A percentile compares a stretch with the other conserved stretches of the same genome.
These are phyloP conservation scores for Murina feae DNA, from an alignment of 2,113 vertebrate genomes.

Conservation along the genomic window DNA sequence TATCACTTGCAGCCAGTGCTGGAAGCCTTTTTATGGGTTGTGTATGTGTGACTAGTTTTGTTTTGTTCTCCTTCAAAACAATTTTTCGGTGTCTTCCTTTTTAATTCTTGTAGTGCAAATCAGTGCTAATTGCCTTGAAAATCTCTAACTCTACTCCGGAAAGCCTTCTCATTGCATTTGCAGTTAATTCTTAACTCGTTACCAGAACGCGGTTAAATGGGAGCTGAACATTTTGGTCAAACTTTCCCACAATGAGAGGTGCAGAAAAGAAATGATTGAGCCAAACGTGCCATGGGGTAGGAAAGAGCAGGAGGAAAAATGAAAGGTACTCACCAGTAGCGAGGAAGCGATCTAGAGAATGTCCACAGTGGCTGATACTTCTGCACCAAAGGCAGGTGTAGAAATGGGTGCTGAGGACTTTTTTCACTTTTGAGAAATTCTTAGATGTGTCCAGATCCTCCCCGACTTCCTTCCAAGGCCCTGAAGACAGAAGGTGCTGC, in stretches of 20 bases:
- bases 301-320: neutral
- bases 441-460: neutral
- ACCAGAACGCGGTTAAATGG: slow-evolving; percentile 51
- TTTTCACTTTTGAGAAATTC: slow-evolving; percentile 24
- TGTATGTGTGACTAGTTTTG: slow-evolving; percentile 26
- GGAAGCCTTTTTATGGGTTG: slow-evolving; percentile 62
- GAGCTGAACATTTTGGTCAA: slow-evolving; percentile 49
- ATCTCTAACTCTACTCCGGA: slow-evolving; percentile 65
- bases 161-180: slow-evolving; percentile 58
- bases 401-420: neutral
- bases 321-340: neutral
- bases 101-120: slow-evolving; percentile 73
- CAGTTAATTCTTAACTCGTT: slow-evolving; percentile 73
- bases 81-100: neutral
- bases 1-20: slow-evolving; percentile 63
- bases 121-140: slow-evolving; percentile 77
- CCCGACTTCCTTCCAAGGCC: neutral
- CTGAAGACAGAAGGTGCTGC: neutral
- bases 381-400: neutral
- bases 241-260: neutral
- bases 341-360: neutral
- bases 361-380: neutral
- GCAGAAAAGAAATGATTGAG: neutral
- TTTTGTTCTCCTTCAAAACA: slow-evolving; percentile 24
- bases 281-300: neutral